Percentiles rank a stretch among this genome's conserved stretches.
phyloP scores from a whole-genome alignment of 2,113 vertebrate genomes.

The Corvus cornix region DNA sequence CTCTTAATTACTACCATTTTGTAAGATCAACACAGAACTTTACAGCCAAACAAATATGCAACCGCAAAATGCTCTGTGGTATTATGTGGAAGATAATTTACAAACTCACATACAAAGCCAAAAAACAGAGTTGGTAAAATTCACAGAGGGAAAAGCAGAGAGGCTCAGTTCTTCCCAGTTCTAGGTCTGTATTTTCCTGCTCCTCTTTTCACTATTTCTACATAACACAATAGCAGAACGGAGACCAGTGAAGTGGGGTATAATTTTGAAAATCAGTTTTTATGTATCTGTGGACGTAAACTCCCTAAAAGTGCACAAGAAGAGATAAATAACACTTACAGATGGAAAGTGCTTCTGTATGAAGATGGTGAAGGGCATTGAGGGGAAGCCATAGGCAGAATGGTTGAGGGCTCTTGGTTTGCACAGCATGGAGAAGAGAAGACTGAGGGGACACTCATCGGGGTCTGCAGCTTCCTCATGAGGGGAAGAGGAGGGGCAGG shows the following conservation, averaged over 20 bases:
- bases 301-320: background rate
- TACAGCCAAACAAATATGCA: background rate
- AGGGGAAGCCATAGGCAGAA: background rate
- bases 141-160: background rate
- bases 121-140: background rate
- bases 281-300: background rate
- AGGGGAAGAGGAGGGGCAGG: background rate
- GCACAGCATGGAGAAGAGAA: background rate
- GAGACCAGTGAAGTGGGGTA: background rate
- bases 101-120: background rate
- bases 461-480: background rate
- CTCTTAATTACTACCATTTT: background rate
- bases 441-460: too few species aligned
- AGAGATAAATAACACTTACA: background rate
- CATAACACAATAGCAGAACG: rapidly evolving
- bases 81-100: background rate
- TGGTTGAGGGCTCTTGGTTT: background rate
- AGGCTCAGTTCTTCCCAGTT: background rate
- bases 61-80: background rate
- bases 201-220: background rate
- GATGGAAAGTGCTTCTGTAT: background rate
- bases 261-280: background rate
- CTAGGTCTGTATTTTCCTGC: background rate
- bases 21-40: background rate
- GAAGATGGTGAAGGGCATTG: background rate